These are phyloP conservation scores for Ovis canadensis DNA, from an alignment of 2,113 vertebrate species.

Conservation along the genomic window DNA sequence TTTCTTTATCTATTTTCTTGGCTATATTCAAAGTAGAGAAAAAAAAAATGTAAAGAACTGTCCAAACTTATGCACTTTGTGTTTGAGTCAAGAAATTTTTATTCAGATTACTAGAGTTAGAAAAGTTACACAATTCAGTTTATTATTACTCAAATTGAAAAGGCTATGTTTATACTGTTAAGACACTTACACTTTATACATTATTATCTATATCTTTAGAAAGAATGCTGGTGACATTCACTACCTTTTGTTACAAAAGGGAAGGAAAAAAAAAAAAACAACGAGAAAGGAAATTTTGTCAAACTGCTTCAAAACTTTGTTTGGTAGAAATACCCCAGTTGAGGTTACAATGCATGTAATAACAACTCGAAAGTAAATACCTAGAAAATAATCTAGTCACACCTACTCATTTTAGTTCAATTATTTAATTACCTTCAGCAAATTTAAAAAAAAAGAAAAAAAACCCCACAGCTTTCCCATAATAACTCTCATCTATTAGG, in stretches of 20 bases:
- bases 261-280: background rate
- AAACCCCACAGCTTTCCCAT: background rate
- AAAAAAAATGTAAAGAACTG: background rate
- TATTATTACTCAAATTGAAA: conserved; percentile 33
- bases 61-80: background rate
- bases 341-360: background rate
- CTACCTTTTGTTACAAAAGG: conserved; percentile 30
- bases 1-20: conserved; percentile 59
- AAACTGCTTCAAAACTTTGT: background rate
- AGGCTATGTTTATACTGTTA: conserved; percentile 28
- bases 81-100: background rate
- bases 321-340: background rate
- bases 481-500: background rate
- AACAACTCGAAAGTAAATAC: background rate
- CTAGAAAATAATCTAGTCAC: background rate
- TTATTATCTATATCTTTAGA: conserved; percentile 29
- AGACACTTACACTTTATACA: conserved; percentile 39
- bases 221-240: background rate
- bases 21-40: background rate
- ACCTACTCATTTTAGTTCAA: background rate
- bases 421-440: background rate
- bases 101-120: background rate
- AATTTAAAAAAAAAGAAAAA: background rate
- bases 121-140: background rate
- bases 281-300: conserved; percentile 15